Evolutionary conservation across 2,797 vertebrate species (phyloP), one percentile per base, ranked within the genome.

Genomic region (Amblyraja radiata): DNA sequence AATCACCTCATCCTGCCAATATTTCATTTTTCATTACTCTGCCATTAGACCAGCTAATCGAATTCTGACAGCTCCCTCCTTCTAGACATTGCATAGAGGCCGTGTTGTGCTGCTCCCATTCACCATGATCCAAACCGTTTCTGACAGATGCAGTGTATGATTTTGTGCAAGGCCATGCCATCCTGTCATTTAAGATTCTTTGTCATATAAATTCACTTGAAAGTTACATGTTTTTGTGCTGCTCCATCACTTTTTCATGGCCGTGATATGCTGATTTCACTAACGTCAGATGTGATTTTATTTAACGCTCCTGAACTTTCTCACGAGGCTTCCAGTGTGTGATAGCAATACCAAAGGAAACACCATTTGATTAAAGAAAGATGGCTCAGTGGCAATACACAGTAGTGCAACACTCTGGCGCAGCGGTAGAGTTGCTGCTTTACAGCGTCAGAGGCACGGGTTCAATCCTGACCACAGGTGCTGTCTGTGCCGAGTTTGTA

Each of bases 131-230:
- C 93, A 93, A 94, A 95, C 94, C 0, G 0, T 93, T 81, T 94
- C 65, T 96, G 94, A 95, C 93, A 95, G 74, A 8, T 93, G 16
- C 23, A 93, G 74, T 90, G 36, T 93, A 93, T 84, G 73, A 95
- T 94, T 94, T 93, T 94, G 93, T 93, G 93, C 95, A 93, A 39
- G 4, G 3, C 77, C 79, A 32, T 81, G 61, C 79, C 61, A 92
- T 77, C 93, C 71, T 94, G 18, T 94, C 93, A 93, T 93, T 36
- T 94, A 94, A 94, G 93, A 94, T 14, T 73, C 71, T 58, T 92
- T 92, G 46, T 93, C 80, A 91, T 39, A 0, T 46, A 46, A 16
- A 93, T 78, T 68, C 71, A 93, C 32, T 71, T 14, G 88, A 90
- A 94, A 73, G 54, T 93, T 0, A 23, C 1, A 13, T 7, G 92